phyloP scores from a whole-genome alignment of 2,113 vertebrate genomes.

The Syngnathus typhle region DNA sequence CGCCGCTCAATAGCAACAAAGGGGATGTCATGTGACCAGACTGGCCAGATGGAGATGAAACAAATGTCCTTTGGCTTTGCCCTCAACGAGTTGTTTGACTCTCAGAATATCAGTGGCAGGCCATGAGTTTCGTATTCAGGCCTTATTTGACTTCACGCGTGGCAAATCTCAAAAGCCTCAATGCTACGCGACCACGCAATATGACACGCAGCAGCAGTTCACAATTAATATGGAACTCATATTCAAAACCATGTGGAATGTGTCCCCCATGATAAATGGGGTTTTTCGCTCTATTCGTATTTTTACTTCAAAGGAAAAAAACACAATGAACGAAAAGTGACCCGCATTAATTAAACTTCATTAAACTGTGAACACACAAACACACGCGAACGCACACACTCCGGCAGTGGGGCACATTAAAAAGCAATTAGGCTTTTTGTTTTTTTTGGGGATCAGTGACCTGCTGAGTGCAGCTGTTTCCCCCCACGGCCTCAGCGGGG shows the following conservation, averaged over 20 bases:
- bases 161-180: neutral
- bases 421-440: conserved; percentile 57
- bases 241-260: neutral
- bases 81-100: neutral
- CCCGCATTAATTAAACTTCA: conserved; percentile 1
- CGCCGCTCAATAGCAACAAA: conserved; percentile 1
- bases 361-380: conserved; percentile 4
- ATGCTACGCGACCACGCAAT: neutral
- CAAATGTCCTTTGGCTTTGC: neutral
- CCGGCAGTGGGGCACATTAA: conserved; percentile 49
- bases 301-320: neutral
- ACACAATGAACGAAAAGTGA: neutral
- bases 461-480: conserved; percentile 47
- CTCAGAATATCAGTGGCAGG: neutral
- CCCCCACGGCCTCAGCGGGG: conserved; percentile 27
- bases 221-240: neutral
- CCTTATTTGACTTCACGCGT: too few species aligned
- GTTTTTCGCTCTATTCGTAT: neutral
- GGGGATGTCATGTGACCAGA: neutral
- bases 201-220: neutral
- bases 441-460: conserved; percentile 37
- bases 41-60: neutral
- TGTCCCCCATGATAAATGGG: neutral
- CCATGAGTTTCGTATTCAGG: neutral
- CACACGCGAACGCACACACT: conserved; percentile 10